Base-by-base conservation (phyloP, 2,888 invertebrate species). In the Drosophila aldrichi region DNA sequence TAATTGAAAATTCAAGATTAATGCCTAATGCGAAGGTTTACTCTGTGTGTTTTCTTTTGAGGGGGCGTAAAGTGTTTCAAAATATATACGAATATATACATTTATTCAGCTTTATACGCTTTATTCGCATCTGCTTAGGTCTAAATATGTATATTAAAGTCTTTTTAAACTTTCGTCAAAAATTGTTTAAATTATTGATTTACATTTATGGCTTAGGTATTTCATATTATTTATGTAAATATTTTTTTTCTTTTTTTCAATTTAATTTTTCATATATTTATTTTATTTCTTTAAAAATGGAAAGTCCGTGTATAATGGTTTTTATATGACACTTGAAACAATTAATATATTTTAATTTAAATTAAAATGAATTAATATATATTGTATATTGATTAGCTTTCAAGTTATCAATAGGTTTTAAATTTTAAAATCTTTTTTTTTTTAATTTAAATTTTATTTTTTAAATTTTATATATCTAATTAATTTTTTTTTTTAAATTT, bases 1-100 rank as follows among this genome's bases (percentile, higher is more conserved):
- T 54, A 56, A 54, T 65, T 61, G 64, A 46, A 51, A 44, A 60
- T 25, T 44, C 36, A 34, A 48, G 38, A 51, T 77, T 41, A 58
- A 40, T 58, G 56, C 48, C 18, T 49, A 61, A 56, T 56, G 43
- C 9, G 3, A 20, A 20, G 32, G 16, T 7, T 20, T 6, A 43
- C 32, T 61, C 41, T 46, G 29, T 46, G 29, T 22, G 29, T 51
- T 18, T 40, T 49, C 22, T 36, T 40, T 54, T 40, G 46, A n/a
- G 75, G 60, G 49, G 60, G 75, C 22, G 49, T 40, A 7, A 38
- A 16, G 8, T 10, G 6, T 34, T 34, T 34, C 20, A 12, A 49
- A 49, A 49, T 25, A 38, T 22, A 34, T 44, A 49, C 7, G 16
- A 29, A 40, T 25, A 36, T 25, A 25, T 25, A 25, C 29, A 29